These are phyloP conservation scores for Diadophis punctatus DNA, from an alignment of 2,113 vertebrate species.

Conservation along the genomic window DNA sequence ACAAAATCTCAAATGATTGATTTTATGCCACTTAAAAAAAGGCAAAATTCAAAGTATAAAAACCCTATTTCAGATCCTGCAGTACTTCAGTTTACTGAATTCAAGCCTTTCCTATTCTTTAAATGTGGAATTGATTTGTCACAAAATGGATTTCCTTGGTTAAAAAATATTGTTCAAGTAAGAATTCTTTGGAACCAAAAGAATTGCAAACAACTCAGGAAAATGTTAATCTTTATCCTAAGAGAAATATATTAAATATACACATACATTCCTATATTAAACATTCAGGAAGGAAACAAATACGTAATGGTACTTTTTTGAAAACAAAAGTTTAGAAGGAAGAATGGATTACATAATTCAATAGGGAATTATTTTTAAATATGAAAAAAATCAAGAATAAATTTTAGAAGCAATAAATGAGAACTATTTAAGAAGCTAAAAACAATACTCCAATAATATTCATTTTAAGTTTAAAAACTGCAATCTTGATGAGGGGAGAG, in stretches of 20 bases:
- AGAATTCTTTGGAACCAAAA: not conserved
- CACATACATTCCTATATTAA: not conserved
- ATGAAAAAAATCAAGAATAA: not conserved
- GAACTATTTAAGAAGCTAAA: not conserved
- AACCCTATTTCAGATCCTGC: not conserved
- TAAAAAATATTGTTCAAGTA: not conserved
- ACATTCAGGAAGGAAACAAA: not conserved
- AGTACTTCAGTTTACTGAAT: not conserved
- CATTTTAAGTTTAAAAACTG: not conserved
- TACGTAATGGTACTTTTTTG: not conserved
- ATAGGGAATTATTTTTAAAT: not conserved
- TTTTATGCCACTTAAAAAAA: not conserved
- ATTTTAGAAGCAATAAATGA: not conserved
- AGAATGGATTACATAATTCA: not conserved
- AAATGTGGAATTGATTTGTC: not conserved
- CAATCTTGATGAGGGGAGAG: not conserved
- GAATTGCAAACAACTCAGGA: not conserved
- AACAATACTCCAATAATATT: not conserved
- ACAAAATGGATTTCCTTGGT: not conserved
- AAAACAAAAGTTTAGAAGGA: not conserved
- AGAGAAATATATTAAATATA: not conserved
- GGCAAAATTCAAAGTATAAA: not conserved
- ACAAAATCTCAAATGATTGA: not conserved
- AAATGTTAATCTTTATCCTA: not conserved
- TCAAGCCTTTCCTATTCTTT: not conserved